Base-by-base conservation (phyloP, 2,888 invertebrate genomes). In the Drosophila picticornis region DNA sequence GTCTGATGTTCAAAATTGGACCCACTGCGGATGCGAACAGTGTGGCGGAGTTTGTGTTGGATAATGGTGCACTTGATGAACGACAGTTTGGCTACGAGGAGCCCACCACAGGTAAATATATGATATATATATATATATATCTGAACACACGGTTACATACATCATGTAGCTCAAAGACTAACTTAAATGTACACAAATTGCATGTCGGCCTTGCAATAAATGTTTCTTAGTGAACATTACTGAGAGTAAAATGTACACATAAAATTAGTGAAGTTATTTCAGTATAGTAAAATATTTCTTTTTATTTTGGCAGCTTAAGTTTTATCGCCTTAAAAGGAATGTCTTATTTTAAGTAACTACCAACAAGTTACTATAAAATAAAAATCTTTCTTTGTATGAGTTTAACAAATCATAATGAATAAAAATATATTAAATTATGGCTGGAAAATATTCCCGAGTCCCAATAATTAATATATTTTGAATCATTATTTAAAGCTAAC, bases 1-100 rank as follows among this genome's bases (percentile, higher is more conserved):
- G 97, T 0, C 92, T 97, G 16, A 94, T 95, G 66, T 95, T 97
- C 94, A 95, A 95, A 75, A 95, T 97, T 56, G 96, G 96, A 3
- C 97, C 97, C 46, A 96, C 96, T 46, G 93, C 95, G 2, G 94
- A 94, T 77, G 95, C 96, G 0, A 96, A 95, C 76, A 97, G 97
- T 55, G 93, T 96, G 36, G 94, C 97, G 40, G 96, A 97, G 87
- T 97, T 97, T 85, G 95, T 95, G 0, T 93, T 97, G 91, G 96
- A 97, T 84, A 94, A 95, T 0, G 77, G 80, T 9, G 60, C 75
- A 4, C 85, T 80, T 3, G 94, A 95, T 79, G 92, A 95, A 75
- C 90, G 95, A 67, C 94, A 94, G 74, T 94, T 94, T 58, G 77
- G 83, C 29, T 91, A 84, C n/a, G 93, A 92, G 29, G 93, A 93